Evolutionary conservation across 2,113 vertebrate species (phyloP).

Genomic region (Arizona elegans): DNA sequence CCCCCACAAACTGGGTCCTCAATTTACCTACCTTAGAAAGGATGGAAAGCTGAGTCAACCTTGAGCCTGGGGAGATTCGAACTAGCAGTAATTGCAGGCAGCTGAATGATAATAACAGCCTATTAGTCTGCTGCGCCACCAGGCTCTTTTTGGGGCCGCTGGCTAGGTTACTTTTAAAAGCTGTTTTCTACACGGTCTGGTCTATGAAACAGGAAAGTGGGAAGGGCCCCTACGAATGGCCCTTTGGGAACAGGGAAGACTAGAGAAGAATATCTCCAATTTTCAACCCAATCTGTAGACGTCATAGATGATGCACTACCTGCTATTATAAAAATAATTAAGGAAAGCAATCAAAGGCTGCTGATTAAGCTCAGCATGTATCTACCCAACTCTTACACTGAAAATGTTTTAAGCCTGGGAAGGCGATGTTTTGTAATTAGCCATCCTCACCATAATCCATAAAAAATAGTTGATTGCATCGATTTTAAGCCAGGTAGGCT

Average conservation of each 20-base stretch:
- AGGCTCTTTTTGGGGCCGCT: too few species aligned
- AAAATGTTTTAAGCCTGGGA: constrained; percentile 69
- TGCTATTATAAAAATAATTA: constrained; percentile 70
- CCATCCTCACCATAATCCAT: constrained; percentile 74
- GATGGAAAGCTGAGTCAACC: too few species aligned
- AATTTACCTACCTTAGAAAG: too few species aligned
- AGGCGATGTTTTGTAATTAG: constrained; percentile 79
- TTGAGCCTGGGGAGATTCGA: too few species aligned
- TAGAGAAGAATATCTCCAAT: neutral
- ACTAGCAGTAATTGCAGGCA: too few species aligned
- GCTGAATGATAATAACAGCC: too few species aligned
- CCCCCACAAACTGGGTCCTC: too few species aligned
- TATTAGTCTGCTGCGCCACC: too few species aligned
- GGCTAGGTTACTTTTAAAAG: neutral
- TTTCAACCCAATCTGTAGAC: constrained; percentile 16
- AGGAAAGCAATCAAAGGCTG: constrained; percentile 70
- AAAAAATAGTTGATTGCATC: constrained; percentile 76
- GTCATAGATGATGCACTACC: constrained; percentile 58
- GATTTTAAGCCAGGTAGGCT: constrained; percentile 75
- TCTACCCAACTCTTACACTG: constrained; percentile 67
- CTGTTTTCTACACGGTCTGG: neutral
- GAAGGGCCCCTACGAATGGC: neutral
- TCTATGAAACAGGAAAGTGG: neutral
- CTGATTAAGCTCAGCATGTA: constrained; percentile 69
- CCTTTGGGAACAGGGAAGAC: neutral